Evolutionary conservation across 2,888 invertebrate species (phyloP), one percentile per base, ranked within the genome.

Genomic region (Dasypolia templi): DNA sequence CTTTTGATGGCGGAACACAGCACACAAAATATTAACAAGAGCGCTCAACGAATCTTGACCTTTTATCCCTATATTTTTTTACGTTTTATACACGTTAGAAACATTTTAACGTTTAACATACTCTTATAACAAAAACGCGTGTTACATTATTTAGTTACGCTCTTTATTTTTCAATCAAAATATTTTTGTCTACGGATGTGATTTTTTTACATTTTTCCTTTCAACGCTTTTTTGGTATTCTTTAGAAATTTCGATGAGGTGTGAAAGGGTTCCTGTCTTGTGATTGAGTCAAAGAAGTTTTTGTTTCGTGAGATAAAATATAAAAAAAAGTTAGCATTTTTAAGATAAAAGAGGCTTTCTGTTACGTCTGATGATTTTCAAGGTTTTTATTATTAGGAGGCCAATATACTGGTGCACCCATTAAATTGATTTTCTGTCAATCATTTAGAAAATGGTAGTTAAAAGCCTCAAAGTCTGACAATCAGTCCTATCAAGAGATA

Each of bases 121-220:
- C 62, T 69, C 39, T 29, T 14, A 72, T 84, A 87, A 90, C 89
- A 87, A 88, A 89, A 89, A 87, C 81, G 86, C 88, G 89, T 91
- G 88, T 89, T 90, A 87, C 88, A 89, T 89, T 84, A 87, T 89
- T 95, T 95, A 91, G 95, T 89, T 81, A 93, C 93, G 95, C 90
- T 92, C 93, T 94, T 95, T 96, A 96, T 95, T 95, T 95, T 96
- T 90, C 95, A 95, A 96, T 96, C 95, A 94, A 95, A 94, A 94
- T 94, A 93, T 91, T 92, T 94, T 92, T 91, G 89, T 91, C 90
- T 92, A 92, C 93, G 94, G 95, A 95, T 95, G 90, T 91, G 84
- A 87, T 85, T 86, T 90, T 90, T 94, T 92, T 62, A n/a, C 51
- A 86, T 82, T 89, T 90, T 92, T 91, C 89, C 81, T 92, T 90